A percentile compares a stretch with the other conserved stretches of the same genome.
phyloP scores from a whole-genome alignment of 1,140 invertebrate genomes.

The Dryas iulia region DNA sequence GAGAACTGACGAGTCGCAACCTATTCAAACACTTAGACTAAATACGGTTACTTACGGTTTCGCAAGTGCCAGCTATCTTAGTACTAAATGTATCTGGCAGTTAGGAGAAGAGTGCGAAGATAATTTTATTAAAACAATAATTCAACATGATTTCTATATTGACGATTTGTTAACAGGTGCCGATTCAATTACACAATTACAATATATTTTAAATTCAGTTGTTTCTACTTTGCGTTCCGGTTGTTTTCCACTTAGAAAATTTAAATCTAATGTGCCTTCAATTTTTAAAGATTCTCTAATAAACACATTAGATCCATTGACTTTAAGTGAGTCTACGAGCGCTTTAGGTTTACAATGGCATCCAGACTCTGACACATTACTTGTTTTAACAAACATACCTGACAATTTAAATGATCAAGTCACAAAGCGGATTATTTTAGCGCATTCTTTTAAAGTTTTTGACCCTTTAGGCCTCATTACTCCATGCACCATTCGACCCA shows the following conservation, averaged over 20 bases:
- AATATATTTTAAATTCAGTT: constrained; percentile 7
- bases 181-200: constrained; percentile 8
- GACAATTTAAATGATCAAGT: constrained; percentile 20
- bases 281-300: constrained; percentile 9
- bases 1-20: constrained; percentile 21
- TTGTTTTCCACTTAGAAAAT: constrained; percentile 28
- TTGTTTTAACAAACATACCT: not conserved
- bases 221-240: not conserved
- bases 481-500: constrained; percentile 37
- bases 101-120: constrained; percentile 31
- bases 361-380: constrained; percentile 5
- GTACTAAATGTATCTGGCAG: constrained; percentile 33
- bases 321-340: constrained; percentile 23
- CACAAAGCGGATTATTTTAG: constrained; percentile 29
- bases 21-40: constrained; percentile 16
- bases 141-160: too few relatives aligned
- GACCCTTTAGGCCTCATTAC: constrained; percentile 48
- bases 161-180: constrained; percentile 28
- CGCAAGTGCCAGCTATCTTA: constrained; percentile 31
- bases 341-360: constrained; percentile 36
- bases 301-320: not conserved
- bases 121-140: constrained; percentile 8
- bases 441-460: constrained; percentile 35
- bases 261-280: constrained; percentile 24
- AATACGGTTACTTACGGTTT: constrained; percentile 39